Base-by-base conservation (phyloP, 2,797 vertebrate species). In the Enteromius fasciolatus region DNA sequence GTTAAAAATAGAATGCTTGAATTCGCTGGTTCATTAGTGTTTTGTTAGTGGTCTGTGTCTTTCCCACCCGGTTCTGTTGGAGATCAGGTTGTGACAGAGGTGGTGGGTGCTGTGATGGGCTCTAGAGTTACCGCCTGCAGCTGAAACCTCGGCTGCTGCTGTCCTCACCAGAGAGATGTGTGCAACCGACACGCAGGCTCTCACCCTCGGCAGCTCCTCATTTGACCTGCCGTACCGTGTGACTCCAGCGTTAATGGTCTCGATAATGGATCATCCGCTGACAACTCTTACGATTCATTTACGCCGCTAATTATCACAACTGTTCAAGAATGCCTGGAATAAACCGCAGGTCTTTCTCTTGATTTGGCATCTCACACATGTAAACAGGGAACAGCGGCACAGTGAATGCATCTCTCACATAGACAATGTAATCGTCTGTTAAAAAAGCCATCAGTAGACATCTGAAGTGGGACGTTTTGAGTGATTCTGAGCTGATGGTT, bases 221-320 rank as follows among this genome's bases (percentile, higher is more conserved):
- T 82, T 83, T 90, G 90, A 91, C 90, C 91, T 92, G 90, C 88
- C 67, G 72, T 86, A 59, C 86, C 76, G 63, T 20, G 52, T 76
- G 68, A 85, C 85, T 87, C 82, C 87, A 89, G 90, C 87, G 83
- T 81, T 91, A 90, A 90, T 88, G 86, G 86, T 81, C 69, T 31
- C 69, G 54, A 82, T 88, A 88, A 90, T 90, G 31, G 54, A 90
- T 91, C 69, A 83, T 82, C 75, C 1, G 7, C 33, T 69, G 84
- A 90, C 78, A 87, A 88, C 86, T 85, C 85, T 82, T 82, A 87
- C 85, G 83, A 67, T 41, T 75, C 84, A 88, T 88, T 88, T 89
- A 83, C 77, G 81, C 70, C 57, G 75, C 76, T 86, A 84, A 89
- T 92, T 90, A 87, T 78, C 70, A 70, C 17, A 69, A 87, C 50